A percentile compares a stretch with the other conserved stretches of the same genome.
Evolutionary conservation across 2,113 vertebrate species (phyloP).

Genomic region (Tympanuchus pallidicinctus): DNA sequence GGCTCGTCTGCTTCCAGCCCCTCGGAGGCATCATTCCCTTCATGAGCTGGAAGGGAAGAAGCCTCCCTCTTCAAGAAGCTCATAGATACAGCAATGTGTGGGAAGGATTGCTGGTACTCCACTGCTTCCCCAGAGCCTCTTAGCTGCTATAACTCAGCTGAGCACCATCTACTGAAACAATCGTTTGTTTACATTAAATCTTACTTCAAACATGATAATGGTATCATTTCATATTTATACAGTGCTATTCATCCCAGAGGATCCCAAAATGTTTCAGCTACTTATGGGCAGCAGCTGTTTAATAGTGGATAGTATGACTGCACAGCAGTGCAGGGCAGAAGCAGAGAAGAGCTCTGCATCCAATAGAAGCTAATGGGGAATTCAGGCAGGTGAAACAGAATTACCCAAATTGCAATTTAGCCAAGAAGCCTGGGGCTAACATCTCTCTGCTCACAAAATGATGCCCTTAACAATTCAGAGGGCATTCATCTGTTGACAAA

Average conservation of each 20-base stretch:
- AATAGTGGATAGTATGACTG: slow-evolving; percentile 37
- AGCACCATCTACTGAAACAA: slow-evolving; percentile 66
- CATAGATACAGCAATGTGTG: background rate
- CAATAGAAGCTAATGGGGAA: slow-evolving; percentile 52
- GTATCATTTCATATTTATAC: slow-evolving; percentile 70
- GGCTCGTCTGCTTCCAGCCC: background rate
- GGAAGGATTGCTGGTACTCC: slow-evolving; percentile 3
- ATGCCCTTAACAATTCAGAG: slow-evolving; percentile 46
- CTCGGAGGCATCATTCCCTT: background rate
- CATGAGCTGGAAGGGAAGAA: background rate
- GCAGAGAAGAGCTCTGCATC: slow-evolving; percentile 21
- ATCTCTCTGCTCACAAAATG: slow-evolving; percentile 33
- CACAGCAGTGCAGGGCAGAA: slow-evolving; percentile 62
- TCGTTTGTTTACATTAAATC: slow-evolving; percentile 69
- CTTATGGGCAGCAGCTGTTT: slow-evolving; percentile 75
- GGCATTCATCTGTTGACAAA: slow-evolving; percentile 67
- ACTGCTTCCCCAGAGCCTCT: slow-evolving; percentile 31
- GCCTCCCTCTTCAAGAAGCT: background rate
- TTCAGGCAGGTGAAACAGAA: slow-evolving; percentile 69
- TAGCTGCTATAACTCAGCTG: slow-evolving; percentile 55
- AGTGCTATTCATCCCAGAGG: slow-evolving; percentile 68
- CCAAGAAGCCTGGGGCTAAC: slow-evolving; percentile 51
- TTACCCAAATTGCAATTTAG: slow-evolving; percentile 71
- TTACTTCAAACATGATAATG: slow-evolving; percentile 71
- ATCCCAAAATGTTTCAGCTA: slow-evolving; percentile 65